Base-by-base conservation (phyloP, 1,140 invertebrate genomes). In the Drosophila truncata region DNA sequence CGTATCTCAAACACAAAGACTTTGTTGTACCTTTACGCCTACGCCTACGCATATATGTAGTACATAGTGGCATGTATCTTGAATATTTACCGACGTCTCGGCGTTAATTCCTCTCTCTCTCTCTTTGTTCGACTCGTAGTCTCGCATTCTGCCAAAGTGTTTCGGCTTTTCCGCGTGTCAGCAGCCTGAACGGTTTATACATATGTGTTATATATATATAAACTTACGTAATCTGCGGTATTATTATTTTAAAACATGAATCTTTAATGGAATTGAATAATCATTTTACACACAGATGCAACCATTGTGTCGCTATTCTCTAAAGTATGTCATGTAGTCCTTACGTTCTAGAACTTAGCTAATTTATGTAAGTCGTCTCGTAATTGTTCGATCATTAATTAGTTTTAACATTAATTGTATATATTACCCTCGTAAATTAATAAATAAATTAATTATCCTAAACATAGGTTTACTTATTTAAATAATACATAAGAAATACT, bases 1-100 rank as follows among this genome's bases (percentile, higher is more conserved):
- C 66, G 85, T 77, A 90, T 90, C 85, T 90, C 85, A 86, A 91
- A 73, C 71, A 82, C 81, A 90, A 90, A 90, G 85, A 90, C 85
- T 85, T 90, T 85, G 72, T 76, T 90, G 46, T 78, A 88, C 72
- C 74, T 80, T 84, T 77, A 70, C 74, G 81, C 64, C 20, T 39
- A 31, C 41, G n/a, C n/a, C n/a, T n/a, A 29, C 7, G 44, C 49
- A 78, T 46, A 62, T 49, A 72, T 49, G 61, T 62, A 57, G 39
- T 54, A 71, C 64, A 35, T 69, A 69, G 62, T 42, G 46, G 62
- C 66, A 64, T 70, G 44, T 83, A 71, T 65, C 52, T 80, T 59
- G 63, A 78, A 71, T 74, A 74, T 87, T 69, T 78, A 78, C 67
- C 54, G 47, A 69, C 42, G 46, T 64, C 31, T 37, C 66, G 33